Conservation (phyloP, 2,888 invertebrate genomes). For the Anoplius nigerrimus region DNA sequence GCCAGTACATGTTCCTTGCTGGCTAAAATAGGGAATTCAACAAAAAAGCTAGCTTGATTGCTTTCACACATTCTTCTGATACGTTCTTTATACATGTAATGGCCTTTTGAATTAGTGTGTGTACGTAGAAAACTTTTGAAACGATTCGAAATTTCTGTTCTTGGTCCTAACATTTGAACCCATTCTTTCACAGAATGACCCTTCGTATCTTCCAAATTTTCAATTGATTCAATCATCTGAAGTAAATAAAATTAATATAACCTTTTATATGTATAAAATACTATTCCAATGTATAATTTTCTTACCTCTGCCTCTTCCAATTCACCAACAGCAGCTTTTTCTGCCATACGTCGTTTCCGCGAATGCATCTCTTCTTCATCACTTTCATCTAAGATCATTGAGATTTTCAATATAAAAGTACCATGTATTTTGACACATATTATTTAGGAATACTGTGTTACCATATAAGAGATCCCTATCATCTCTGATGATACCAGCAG, state of each 20-base stretch:
- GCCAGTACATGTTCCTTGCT: conserved; percentile 94
- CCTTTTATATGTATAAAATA: no score
- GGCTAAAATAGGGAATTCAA: conserved; percentile 95
- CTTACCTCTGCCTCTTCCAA: conserved; percentile 84
- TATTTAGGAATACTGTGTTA: conserved; percentile 58
- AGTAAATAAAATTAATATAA: conserved; percentile 7
- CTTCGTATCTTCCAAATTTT: conserved; percentile 98
- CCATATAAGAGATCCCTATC: conserved; percentile 93
- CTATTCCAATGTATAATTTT: neutral
- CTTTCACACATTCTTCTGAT: conserved; percentile 96
- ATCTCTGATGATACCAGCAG: conserved; percentile 84
- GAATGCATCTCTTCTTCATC: conserved; percentile 84
- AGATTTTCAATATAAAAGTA: conserved; percentile 6
- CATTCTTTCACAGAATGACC: conserved; percentile 96
- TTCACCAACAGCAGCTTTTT: conserved; percentile 89
- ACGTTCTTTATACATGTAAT: conserved; percentile 93
- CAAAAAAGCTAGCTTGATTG: conserved; percentile 91
- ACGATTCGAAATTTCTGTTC: conserved; percentile 95
- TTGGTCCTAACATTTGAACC: conserved; percentile 96
- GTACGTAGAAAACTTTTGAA: conserved; percentile 95
- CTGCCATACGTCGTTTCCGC: conserved; percentile 86
- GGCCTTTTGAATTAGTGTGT: conserved; percentile 90
- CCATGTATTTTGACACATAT: conserved; percentile 3
- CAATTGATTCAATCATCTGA: conserved; percentile 94
- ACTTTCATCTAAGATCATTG: conserved; percentile 80